Conservation (phyloP, 2,797 vertebrate genomes). For the Phyllotis vaccarum region DNA sequence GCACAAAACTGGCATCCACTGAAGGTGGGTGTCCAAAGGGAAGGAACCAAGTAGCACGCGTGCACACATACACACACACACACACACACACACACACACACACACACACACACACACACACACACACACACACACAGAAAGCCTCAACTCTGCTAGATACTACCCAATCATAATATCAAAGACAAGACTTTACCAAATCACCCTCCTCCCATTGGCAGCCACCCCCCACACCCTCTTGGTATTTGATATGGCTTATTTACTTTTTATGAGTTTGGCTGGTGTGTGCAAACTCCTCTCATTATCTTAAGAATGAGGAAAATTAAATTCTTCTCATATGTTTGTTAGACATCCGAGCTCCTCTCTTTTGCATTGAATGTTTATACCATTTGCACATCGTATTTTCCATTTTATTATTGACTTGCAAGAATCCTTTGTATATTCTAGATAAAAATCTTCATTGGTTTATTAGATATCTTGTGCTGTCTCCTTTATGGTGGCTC, state of each 20-base stretch:
- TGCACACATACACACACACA: too few species aligned
- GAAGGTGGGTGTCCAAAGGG: fast-evolving
- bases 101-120: background rate
- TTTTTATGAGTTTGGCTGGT: background rate
- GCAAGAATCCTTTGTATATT: background rate
- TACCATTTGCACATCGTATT: background rate
- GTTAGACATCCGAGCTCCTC: background rate
- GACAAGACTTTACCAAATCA: too few species aligned
- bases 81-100: background rate
- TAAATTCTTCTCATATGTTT: background rate
- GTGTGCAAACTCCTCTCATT: background rate
- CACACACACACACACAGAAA: background rate
- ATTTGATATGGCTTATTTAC: fast-evolving
- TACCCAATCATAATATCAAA: background rate
- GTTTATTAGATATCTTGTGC: background rate
- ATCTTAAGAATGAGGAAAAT: background rate
- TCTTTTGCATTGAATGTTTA: background rate
- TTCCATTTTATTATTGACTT: background rate
- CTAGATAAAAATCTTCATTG: background rate
- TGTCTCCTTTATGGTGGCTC: background rate
- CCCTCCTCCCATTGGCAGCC: fast-evolving
- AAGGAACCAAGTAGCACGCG: too few species aligned
- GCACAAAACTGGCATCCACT: fast-evolving
- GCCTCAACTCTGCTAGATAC: background rate
- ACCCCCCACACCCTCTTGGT: fast-evolving